Conservation (phyloP, 2,888 invertebrate species). For the Monopis laevigella region DNA sequence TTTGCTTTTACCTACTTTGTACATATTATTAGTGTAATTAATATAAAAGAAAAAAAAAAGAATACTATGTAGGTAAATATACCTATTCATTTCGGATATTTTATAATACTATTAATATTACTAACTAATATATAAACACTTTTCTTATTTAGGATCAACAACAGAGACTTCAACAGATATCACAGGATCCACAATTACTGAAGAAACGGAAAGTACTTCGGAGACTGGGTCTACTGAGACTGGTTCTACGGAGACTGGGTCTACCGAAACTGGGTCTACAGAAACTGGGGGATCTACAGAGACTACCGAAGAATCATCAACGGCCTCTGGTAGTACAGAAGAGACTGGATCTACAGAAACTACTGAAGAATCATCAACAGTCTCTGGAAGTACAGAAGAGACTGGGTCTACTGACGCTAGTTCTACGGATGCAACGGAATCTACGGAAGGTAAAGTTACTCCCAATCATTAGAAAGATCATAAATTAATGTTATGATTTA, state of each 20-base stretch:
- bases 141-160: conserved; percentile 12
- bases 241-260: conserved; percentile 17
- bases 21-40: no score
- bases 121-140: neutral
- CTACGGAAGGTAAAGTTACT: neutral
- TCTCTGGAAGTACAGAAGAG: conserved; percentile 17
- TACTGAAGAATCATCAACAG: no score
- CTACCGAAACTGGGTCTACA: conserved; percentile 22
- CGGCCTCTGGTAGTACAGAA: conserved; percentile 11
- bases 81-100: no score
- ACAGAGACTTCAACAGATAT: conserved; percentile 14
- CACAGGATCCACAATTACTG: conserved; percentile 15
- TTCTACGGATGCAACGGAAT: neutral
- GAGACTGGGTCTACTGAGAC: conserved; percentile 18
- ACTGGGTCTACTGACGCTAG: conserved; percentile 22
- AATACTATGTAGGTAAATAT: no score
- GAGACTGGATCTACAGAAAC: conserved; percentile 15
- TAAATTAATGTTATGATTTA: no score
- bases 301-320: conserved; percentile 14
- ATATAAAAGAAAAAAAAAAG: neutral
- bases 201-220: conserved; percentile 9
- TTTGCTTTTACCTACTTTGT: no score
- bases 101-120: neutral
- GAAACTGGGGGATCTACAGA: conserved; percentile 15
- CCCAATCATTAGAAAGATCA: no score